Evolutionary conservation across 2,797 vertebrate genomes (phyloP).

Genomic region (Eospalax fontanierii): DNA sequence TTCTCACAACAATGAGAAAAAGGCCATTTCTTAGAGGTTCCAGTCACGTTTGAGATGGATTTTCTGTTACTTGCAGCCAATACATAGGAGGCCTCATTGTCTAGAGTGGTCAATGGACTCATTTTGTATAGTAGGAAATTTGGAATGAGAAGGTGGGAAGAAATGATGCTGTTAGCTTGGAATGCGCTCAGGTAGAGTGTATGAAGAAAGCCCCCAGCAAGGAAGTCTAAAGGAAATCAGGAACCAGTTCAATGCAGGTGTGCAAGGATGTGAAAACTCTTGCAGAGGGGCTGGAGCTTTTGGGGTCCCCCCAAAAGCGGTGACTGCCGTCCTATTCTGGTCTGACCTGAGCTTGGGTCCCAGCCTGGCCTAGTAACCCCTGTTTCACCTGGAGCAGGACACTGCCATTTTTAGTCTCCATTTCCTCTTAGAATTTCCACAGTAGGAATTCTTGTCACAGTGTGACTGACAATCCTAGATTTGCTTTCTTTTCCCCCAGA

Average conservation of each 20-base stretch:
- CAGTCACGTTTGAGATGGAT: neutral
- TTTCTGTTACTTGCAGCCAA: constrained; percentile 5
- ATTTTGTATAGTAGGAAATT: neutral
- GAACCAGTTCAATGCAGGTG: neutral
- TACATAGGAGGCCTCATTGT: neutral
- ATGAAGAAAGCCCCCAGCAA: neutral
- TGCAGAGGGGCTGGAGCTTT: no score
- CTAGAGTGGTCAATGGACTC: neutral
- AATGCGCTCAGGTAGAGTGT: neutral
- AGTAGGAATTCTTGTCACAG: neutral
- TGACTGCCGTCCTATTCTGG: neutral
- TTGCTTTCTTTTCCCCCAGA: neutral
- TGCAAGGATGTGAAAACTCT: no score
- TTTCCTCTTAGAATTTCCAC: neutral
- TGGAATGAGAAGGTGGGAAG: neutral
- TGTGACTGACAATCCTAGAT: neutral
- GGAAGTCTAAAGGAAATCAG: neutral
- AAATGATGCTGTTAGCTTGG: neutral
- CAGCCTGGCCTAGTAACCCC: neutral
- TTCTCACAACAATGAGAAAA: neutral
- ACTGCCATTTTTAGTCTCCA: neutral
- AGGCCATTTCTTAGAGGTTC: neutral
- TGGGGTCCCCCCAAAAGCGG: no score
- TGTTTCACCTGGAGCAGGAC: neutral
- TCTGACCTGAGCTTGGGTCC: neutral